Base-by-base conservation (phyloP, 1,140 invertebrate species). In the Meloidogyne hapla region DNA sequence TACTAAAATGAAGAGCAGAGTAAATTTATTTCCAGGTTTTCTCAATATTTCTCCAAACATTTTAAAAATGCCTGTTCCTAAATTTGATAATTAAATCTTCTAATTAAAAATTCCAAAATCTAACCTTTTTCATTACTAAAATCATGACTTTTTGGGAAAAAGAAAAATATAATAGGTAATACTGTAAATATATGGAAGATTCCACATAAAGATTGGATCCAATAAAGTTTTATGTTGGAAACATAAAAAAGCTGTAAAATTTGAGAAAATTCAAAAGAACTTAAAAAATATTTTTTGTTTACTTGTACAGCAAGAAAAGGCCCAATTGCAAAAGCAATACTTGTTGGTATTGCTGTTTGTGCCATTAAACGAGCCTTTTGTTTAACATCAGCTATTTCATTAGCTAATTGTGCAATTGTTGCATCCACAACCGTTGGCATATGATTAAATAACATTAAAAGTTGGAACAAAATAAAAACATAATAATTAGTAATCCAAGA, bases 381-480 rank as follows among this genome's bases (percentile, higher is more conserved):
- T 38, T 80, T 79, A 25, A 71, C 69, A 33, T 79, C 77, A 9
- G 72, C 79, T 45, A 76, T 73, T 45, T 76, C 75, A 26, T 70
- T 68, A 18, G 75, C 79, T 25, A 81, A 28, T 28, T 72, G 67
- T 26, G 75, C 15, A 67, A 81, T 80, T 9, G 62, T 79, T 9
- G 76, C 79, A 40, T 81, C 79, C 3, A 77, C 75, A 38, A 81
- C 77, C 25, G 76, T 79, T 45, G 79, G 79, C 77, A 81, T 79
- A 45, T 80, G 69, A 38, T 81, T 79, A 68, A 77, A 75, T 28
- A 79, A 21, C 9, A 81, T 38, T 10, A 80, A 33, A 23, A 69
- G 61, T 33, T 81, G 74, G 21, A 81, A 69, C 12, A 68, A 3
- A 5, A 26, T 12, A 73, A 78, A 81, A 0, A 67, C 0, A 25